Evolutionary conservation across 2,888 invertebrate genomes (phyloP).

Genomic region (Patella caerulea): DNA sequence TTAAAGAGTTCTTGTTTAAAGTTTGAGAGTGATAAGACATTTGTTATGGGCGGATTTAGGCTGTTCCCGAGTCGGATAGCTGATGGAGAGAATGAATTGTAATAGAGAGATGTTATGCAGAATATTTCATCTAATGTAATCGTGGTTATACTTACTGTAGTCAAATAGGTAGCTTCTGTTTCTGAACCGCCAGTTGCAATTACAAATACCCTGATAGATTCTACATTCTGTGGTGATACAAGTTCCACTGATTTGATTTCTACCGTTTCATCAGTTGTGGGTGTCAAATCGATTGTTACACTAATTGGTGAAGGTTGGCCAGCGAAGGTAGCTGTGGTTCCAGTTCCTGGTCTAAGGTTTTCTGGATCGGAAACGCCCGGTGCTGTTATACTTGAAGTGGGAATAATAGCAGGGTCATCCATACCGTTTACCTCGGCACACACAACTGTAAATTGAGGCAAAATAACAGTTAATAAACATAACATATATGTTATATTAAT

Average conservation of each 20-base stretch:
- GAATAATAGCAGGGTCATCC: neutral
- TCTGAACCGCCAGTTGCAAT: neutral
- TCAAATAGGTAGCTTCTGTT: neutral
- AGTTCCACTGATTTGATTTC: conserved; percentile 4
- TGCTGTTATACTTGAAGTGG: neutral
- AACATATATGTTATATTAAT: no score
- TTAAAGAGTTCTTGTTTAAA: no score
- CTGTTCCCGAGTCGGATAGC: no score
- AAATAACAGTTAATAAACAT: no score
- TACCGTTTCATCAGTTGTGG: neutral
- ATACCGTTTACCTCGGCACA: neutral
- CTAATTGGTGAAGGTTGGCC: neutral
- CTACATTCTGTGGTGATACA: neutral
- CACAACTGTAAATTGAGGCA: neutral
- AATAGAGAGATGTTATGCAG: no score
- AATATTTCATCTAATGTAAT: no score
- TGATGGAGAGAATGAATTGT: no score
- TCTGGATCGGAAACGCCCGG: neutral
- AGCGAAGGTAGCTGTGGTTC: neutral
- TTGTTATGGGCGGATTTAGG: no score
- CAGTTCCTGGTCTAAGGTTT: neutral
- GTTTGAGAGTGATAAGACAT: no score
- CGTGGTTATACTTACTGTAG: no score
- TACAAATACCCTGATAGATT: neutral
- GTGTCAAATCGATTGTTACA: neutral